Evolutionary conservation across 2,888 invertebrate genomes (phyloP).

Genomic region (Cabera pusaria): DNA sequence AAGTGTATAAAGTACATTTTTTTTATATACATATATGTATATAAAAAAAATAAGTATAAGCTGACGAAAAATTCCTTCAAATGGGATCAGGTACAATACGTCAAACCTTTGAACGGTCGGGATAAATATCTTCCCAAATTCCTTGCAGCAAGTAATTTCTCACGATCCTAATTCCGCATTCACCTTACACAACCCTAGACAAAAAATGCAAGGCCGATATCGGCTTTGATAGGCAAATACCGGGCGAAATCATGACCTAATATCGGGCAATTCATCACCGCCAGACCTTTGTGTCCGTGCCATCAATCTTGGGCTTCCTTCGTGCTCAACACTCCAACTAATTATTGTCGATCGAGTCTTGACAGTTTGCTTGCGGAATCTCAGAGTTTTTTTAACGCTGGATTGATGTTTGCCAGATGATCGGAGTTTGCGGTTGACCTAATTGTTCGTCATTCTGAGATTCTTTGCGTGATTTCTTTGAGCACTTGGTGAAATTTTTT

Average conservation of each 20-base stretch:
- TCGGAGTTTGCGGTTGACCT: slow-evolving; percentile 32
- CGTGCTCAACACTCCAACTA: slow-evolving; percentile 76
- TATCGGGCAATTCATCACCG: slow-evolving; percentile 80
- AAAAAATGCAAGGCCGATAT: slow-evolving; percentile 61
- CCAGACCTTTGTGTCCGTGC: slow-evolving; percentile 72
- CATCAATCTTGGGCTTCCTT: slow-evolving; percentile 78
- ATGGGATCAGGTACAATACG: too few relatives aligned
- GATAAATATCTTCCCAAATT: slow-evolving; percentile 17
- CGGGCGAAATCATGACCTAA: slow-evolving; percentile 78
- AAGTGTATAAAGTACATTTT: too few relatives aligned
- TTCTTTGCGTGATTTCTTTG: slow-evolving; percentile 3
- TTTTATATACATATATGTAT: too few relatives aligned
- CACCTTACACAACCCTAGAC: slow-evolving; percentile 39
- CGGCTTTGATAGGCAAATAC: slow-evolving; percentile 74
- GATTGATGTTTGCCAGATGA: slow-evolving; percentile 46
- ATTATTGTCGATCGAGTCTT: slow-evolving; percentile 73
- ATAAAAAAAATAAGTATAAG: too few relatives aligned
- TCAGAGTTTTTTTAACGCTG: slow-evolving; percentile 51
- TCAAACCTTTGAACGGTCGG: not conserved
- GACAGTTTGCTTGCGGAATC: slow-evolving; percentile 67
- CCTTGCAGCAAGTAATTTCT: slow-evolving; percentile 18
- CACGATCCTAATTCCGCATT: slow-evolving; percentile 39
- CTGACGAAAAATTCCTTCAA: too few relatives aligned
- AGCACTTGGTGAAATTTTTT: too few relatives aligned
- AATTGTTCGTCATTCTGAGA: slow-evolving; percentile 24